These are phyloP conservation scores for Pediacus dermestoides DNA, from an alignment of 2,888 invertebrate species.

Conservation along the genomic window DNA sequence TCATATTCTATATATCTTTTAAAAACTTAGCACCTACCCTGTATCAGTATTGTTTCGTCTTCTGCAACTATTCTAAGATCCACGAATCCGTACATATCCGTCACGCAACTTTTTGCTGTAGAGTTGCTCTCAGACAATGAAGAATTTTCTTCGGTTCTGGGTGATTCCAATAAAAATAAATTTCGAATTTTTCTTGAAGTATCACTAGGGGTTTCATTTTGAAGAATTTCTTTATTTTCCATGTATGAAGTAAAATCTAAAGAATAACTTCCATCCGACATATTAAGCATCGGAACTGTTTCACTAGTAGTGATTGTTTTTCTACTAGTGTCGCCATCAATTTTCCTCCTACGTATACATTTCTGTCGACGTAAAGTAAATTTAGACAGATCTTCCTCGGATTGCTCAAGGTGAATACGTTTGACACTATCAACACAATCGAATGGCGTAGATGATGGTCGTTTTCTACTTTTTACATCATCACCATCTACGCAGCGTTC, in stretches of 20 bases:
- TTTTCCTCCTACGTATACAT: constrained; percentile 54
- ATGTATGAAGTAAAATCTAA: constrained; percentile 34
- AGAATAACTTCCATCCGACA: constrained; percentile 11
- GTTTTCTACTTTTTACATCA: constrained; percentile 26
- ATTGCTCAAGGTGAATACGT: constrained; percentile 27
- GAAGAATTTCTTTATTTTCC: constrained; percentile 30
- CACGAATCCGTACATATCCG: constrained; percentile 43
- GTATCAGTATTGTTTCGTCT: constrained; percentile 43
- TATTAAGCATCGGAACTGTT: constrained; percentile 11
- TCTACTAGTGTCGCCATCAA: constrained; percentile 21
- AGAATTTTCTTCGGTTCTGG: constrained; percentile 26
- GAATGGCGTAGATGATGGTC: constrained; percentile 21
- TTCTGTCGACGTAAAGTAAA: constrained; percentile 54
- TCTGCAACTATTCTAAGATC: constrained; percentile 45
- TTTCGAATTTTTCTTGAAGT: constrained; percentile 40
- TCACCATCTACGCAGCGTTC: constrained; percentile 44
- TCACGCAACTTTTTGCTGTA: constrained; percentile 28
- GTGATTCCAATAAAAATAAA: constrained; percentile 49
- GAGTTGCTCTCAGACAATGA: constrained; percentile 34
- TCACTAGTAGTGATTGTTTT: constrained; percentile 19
- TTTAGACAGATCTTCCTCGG: constrained; percentile 31
- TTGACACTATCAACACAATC: constrained; percentile 26
- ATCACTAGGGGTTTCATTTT: constrained; percentile 20
- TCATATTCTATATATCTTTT: neutral
- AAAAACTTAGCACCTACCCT: constrained; percentile 43